Percentiles rank a stretch among this genome's conserved stretches.
Conservation (phyloP, 2,888 invertebrate genomes). For the Eupithecia subumbrata region DNA sequence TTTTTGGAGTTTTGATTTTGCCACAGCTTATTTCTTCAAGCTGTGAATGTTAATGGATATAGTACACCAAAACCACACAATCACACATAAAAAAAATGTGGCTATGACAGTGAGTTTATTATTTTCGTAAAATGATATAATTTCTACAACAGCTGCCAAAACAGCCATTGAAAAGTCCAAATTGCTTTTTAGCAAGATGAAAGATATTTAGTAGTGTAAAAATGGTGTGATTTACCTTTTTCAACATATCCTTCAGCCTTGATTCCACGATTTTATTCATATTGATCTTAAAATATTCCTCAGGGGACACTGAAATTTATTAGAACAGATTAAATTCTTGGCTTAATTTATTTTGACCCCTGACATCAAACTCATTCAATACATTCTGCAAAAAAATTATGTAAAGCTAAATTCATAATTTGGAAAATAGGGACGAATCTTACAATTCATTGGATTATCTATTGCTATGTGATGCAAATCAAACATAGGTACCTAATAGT, state of each 20-base stretch:
- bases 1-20: neutral
- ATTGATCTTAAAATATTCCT: slow-evolving; percentile 51
- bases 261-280: slow-evolving; percentile 45
- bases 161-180: neutral
- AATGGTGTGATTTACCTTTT: neutral
- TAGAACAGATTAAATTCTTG: neutral
- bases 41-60: neutral
- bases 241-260: slow-evolving; percentile 37
- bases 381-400: neutral
- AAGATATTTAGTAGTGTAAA: neutral
- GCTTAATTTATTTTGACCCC: neutral
- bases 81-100: neutral
- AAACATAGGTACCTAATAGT: neutral
- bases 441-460: neutral
- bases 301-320: slow-evolving; percentile 49
- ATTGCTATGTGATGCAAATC: slow-evolving; percentile 14
- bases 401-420: neutral
- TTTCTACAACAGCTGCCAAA: neutral
- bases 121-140: neutral
- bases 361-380: neutral
- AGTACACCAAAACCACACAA: neutral
- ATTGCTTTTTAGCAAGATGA: neutral
- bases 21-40: neutral
- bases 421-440: neutral
- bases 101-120: neutral